Conservation (phyloP, 2,888 invertebrate genomes). For the Pegoplata infirma region DNA sequence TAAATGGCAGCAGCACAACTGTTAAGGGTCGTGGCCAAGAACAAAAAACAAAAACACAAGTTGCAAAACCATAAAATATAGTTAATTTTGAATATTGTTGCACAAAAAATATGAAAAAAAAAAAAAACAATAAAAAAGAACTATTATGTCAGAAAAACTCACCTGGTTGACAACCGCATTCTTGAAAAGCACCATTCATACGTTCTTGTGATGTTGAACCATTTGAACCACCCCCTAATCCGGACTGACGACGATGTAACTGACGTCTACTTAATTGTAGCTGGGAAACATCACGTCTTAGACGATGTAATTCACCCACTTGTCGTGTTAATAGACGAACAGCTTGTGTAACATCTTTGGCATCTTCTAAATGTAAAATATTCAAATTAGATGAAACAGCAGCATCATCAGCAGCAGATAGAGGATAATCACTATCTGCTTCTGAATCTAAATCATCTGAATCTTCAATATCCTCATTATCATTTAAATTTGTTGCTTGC, state of each 20-base stretch:
- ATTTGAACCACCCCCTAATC: conserved; percentile 74
- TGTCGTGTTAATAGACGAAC: conserved; percentile 71
- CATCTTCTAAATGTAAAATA: conserved; percentile 51
- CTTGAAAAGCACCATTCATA: conserved; percentile 56
- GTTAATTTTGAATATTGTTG: not conserved
- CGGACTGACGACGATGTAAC: conserved; percentile 74
- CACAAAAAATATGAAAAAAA: not conserved
- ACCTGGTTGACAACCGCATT: conserved; percentile 63
- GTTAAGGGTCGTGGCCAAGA: not conserved
- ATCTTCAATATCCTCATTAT: conserved; percentile 11
- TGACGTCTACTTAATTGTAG: conserved; percentile 76
- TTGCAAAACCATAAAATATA: not conserved
- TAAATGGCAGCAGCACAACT: not conserved
- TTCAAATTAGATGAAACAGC: conserved; percentile 34
- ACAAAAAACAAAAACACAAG: not conserved
- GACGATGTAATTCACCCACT: conserved; percentile 76
- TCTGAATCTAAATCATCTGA: conserved; percentile 29
- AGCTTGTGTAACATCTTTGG: conserved; percentile 70
- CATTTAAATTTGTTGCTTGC: conserved; percentile 46
- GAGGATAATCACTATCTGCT: conserved; percentile 37
- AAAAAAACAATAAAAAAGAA: not conserved
- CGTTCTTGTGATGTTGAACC: conserved; percentile 71
- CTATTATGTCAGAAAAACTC: no score
- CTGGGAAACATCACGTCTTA: conserved; percentile 77
- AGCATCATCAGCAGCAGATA: not conserved